Conservation (phyloP, 2,888 invertebrate species). For the Elaeidobius kamerunicus region DNA sequence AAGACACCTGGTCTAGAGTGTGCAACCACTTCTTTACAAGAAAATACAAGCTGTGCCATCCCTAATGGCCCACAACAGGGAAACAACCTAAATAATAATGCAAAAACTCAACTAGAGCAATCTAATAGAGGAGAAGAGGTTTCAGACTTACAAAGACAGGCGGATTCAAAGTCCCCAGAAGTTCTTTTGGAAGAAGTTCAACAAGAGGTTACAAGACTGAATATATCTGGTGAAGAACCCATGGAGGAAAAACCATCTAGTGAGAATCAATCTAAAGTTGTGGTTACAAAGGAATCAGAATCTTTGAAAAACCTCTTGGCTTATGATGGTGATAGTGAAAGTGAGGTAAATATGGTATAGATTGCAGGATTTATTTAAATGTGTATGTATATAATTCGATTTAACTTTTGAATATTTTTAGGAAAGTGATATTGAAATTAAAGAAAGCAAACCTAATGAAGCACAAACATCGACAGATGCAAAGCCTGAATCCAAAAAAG, state of each 20-base stretch:
- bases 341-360: constrained; percentile 16
- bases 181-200: not conserved
- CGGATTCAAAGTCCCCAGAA: not conserved
- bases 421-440: constrained; percentile 5
- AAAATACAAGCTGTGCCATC: not conserved
- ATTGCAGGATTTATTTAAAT: not conserved
- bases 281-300: constrained; percentile 18
- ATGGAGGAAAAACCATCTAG: not conserved
- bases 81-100: not conserved
- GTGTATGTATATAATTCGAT: not conserved
- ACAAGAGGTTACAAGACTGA: constrained; percentile 16
- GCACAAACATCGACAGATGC: not conserved
- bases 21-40: not conserved
- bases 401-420: not conserved
- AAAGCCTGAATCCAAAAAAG: constrained; percentile 3
- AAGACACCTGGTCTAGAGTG: no score
- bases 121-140: not conserved
- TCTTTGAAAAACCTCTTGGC: constrained; percentile 20
- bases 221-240: constrained; percentile 15
- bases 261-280: constrained; percentile 11
- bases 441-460: not conserved
- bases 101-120: not conserved
- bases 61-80: not conserved
- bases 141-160: not conserved
- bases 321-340: constrained; percentile 21